These are phyloP conservation scores for Ormia ochracea DNA, from an alignment of 2,888 invertebrate species.

Conservation along the genomic window DNA sequence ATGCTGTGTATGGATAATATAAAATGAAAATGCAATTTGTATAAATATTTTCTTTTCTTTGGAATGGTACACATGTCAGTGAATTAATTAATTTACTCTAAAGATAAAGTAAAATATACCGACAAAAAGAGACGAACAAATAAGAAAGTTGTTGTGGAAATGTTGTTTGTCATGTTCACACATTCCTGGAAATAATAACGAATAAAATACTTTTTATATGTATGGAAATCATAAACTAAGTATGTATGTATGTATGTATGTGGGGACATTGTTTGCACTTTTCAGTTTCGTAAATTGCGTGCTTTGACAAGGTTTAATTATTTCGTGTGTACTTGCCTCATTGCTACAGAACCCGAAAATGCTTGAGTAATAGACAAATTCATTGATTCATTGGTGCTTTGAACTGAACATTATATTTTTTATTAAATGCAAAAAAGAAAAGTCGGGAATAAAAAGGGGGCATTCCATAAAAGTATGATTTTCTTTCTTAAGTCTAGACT, in stretches of 20 bases:
- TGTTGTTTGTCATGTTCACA: constrained; percentile 28
- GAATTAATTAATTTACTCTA: constrained; percentile 76
- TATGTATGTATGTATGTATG: neutral
- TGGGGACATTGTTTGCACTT: too few relatives aligned
- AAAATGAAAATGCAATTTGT: constrained; percentile 40
- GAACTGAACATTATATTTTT: too few relatives aligned
- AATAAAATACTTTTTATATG: neutral
- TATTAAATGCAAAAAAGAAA: too few relatives aligned
- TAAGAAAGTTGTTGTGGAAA: neutral
- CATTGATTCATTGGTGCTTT: too few relatives aligned
- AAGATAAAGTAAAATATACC: constrained; percentile 65
- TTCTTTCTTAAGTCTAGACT: too few relatives aligned
- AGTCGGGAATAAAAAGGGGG: too few relatives aligned
- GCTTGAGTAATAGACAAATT: too few relatives aligned
- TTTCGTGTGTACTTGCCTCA: neutral
- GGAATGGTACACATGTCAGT: constrained; percentile 70
- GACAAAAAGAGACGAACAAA: constrained; percentile 42
- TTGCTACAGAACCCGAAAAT: too few relatives aligned
- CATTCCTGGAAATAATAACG: constrained; percentile 1
- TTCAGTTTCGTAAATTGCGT: neutral
- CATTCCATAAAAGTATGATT: too few relatives aligned
- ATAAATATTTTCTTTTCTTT: constrained; percentile 42
- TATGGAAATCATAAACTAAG: constrained; percentile 4
- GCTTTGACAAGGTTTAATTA: neutral
- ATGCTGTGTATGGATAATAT: neutral